Evolutionary conservation across 2,797 vertebrate genomes (phyloP), one percentile per base, ranked within the genome.

Genomic region (Ctenochaetus hawaiiensis): DNA sequence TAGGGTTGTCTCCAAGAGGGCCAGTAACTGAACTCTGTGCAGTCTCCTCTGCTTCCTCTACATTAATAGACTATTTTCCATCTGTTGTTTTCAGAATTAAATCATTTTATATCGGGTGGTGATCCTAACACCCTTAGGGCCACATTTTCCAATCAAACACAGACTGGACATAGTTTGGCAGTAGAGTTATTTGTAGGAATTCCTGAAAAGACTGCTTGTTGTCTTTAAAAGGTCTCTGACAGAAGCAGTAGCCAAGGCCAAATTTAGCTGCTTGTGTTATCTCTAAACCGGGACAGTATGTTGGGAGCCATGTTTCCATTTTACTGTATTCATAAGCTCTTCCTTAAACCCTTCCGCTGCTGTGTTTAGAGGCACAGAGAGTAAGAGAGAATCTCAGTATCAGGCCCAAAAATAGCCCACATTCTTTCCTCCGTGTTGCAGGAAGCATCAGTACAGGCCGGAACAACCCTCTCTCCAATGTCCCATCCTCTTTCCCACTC

Each of bases 381-480:
- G 80, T 84, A 65, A 83, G 83, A 81, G 78, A 75, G 80, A 84
- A 94, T 94, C 89, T 92, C 89, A 87, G 87, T 48, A 48, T 81
- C 76, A 83, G 84, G 77, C 90, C 91, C 89, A 87, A 93, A 95
- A 94, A 95, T 95, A 95, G 94, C 77, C 89, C 2, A 17, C 92
- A 95, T 95, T 94, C 93, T 92, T 95, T 93, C 93, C 88, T 91
- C 90, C 80, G 68, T 86, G 86, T 93, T 93, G 93, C 92, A 93
- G 93, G 93, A 94, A 93, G 92, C 87, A 86, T 85, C 79, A 54
- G 88, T 90, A 81, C 85, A 89, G 83, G 86, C 89, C 80, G 71
- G 84, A 94, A 91, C 82, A 91, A 84, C 62, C 81, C 52, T 18
- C 57, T 80, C 84, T 72, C 66, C 61, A 67, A 71, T 82, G 64